phyloP scores from a whole-genome alignment of 2,797 vertebrate genomes.

The Gallinago solitaria region DNA sequence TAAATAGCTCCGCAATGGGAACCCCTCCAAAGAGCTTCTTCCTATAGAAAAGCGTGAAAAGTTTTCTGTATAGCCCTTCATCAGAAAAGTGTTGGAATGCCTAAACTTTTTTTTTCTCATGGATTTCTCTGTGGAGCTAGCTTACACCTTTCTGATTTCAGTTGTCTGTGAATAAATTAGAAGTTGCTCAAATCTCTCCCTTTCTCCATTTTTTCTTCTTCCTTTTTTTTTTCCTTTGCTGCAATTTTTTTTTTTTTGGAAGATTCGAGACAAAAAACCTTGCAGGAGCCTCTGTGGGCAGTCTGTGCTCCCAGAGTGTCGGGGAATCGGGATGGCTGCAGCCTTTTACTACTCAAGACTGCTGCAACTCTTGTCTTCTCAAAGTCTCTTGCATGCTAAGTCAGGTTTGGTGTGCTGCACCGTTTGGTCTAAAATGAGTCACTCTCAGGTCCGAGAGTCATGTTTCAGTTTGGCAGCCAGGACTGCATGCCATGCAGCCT shows the following conservation, averaged over 20 bases:
- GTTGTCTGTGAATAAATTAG: background rate
- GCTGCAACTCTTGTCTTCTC: background rate
- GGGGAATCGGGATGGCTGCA: background rate
- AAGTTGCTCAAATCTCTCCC: background rate
- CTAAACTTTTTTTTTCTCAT: background rate
- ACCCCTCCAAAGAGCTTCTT: background rate
- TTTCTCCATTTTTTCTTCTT: rapidly evolving
- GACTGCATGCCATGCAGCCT: conserved; percentile 4
- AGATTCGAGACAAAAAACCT: background rate
- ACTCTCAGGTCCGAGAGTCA: conserved; percentile 31
- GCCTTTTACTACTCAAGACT: background rate
- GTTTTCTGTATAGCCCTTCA: background rate
- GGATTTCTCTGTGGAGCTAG: background rate
- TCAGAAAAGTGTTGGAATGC: background rate
- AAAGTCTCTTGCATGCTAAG: background rate
- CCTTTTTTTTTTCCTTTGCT: background rate
- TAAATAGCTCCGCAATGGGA: background rate
- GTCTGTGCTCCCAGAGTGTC: background rate
- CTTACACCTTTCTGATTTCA: background rate
- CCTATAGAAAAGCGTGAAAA: background rate
- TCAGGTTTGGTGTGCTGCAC: conserved; percentile 25
- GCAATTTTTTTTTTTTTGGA: background rate
- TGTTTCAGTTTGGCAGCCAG: conserved; percentile 59
- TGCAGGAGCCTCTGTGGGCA: background rate
- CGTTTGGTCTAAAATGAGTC: conserved; percentile 50